These are phyloP conservation scores for Brachylomia viminalis DNA, from an alignment of 2,888 invertebrate species.

Conservation along the genomic window DNA sequence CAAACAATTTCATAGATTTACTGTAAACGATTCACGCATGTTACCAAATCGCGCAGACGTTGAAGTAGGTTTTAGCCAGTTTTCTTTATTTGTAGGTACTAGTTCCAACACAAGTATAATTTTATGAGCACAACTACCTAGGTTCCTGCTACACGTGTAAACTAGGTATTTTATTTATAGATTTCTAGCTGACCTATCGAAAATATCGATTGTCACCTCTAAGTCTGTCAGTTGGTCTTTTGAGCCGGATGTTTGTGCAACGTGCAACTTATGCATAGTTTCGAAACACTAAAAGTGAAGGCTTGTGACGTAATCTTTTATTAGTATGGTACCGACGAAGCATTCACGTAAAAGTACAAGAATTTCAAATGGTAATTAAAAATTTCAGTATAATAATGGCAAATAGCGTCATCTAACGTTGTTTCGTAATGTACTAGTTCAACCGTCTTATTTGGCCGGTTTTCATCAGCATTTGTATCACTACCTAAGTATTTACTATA, in stretches of 20 bases:
- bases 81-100: conserved; percentile 22
- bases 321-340: conserved; percentile 79
- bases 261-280: conserved; percentile 85
- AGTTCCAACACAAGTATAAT: conserved; percentile 15
- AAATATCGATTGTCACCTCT: conserved; percentile 73
- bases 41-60: conserved; percentile 46
- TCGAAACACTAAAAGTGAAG: conserved; percentile 88
- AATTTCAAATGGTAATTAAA: conserved; percentile 72
- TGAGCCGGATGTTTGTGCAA: conserved; percentile 87
- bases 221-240: conserved; percentile 71
- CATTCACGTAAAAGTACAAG: conserved; percentile 77
- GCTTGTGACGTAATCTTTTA: conserved; percentile 86
- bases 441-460: conserved; percentile 43
- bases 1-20: conserved; percentile 50
- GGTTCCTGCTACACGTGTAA: conserved; percentile 48
- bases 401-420: conserved; percentile 64
- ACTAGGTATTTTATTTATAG: conserved; percentile 27
- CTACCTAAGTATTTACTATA: conserved; percentile 15
- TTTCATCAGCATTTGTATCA: conserved; percentile 53
- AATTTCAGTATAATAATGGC: conserved; percentile 61
- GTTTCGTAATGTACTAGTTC: conserved; percentile 66
- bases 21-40: conserved; percentile 35
- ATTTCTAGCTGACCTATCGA: conserved; percentile 65
- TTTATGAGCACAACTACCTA: conserved; percentile 15
- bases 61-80: conserved; percentile 1